Evolutionary conservation across 2,113 vertebrate genomes (phyloP).

Genomic region (Oncorhynchus clarkii): DNA sequence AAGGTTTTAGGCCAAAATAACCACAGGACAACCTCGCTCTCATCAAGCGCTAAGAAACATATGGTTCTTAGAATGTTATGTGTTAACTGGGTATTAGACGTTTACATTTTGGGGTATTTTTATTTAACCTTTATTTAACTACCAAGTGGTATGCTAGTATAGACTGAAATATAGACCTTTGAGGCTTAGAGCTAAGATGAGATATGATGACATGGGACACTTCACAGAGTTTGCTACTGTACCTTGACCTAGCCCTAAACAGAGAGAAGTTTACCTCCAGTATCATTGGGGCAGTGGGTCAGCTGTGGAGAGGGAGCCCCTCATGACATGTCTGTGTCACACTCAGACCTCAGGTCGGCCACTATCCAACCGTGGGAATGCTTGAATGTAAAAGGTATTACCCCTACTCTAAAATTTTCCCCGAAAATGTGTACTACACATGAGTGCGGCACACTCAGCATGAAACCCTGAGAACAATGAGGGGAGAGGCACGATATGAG

Average conservation of each 20-base stretch:
- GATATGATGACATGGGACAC: too few relatives aligned
- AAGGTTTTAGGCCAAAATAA: too few relatives aligned
- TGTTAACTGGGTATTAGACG: too few relatives aligned
- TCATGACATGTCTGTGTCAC: neutral
- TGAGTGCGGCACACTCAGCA: constrained; percentile 41
- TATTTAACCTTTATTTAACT: too few relatives aligned
- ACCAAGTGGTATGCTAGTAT: too few relatives aligned
- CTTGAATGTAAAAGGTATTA: constrained; percentile 44
- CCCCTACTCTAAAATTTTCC: constrained; percentile 55
- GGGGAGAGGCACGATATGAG: constrained; percentile 25
- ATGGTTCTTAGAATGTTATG: too few relatives aligned
- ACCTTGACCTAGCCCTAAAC: neutral
- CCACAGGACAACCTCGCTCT: too few relatives aligned
- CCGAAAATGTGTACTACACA: constrained; percentile 50
- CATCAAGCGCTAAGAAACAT: too few relatives aligned
- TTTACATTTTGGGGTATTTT: too few relatives aligned
- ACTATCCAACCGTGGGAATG: constrained; percentile 46
- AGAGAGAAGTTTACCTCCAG: neutral
- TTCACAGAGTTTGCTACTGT: neutral
- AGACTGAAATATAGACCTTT: too few relatives aligned
- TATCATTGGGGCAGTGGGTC: neutral
- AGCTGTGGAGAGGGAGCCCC: too few relatives aligned
- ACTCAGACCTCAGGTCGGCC: neutral
- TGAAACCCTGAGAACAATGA: constrained; percentile 47
- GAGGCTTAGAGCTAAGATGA: too few relatives aligned